Conservation (phyloP, 2,113 vertebrate genomes). For the Campylomormyrus numenius region DNA sequence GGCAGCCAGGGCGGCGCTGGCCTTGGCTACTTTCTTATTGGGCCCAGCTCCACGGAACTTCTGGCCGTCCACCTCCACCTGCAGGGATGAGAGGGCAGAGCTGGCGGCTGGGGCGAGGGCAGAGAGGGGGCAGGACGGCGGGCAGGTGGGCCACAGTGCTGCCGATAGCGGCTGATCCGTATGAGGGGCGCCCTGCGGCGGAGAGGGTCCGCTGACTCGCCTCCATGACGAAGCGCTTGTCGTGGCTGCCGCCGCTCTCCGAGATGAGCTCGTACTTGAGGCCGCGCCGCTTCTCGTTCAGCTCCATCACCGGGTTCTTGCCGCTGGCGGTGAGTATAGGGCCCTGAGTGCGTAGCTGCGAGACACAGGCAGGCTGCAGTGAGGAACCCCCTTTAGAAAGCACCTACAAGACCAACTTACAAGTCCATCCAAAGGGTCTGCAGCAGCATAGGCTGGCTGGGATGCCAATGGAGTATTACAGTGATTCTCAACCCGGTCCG, state of each 20-base stretch:
- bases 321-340: conserved; percentile 97
- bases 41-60: conserved; percentile 96
- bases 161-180: not conserved
- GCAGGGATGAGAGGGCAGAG: not conserved
- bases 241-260: conserved; percentile 93
- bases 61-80: conserved; percentile 99
- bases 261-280: conserved; percentile 98
- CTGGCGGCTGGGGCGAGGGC: not conserved
- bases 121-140: not conserved
- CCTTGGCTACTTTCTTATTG: conserved; percentile 99
- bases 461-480: not conserved
- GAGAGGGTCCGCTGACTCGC: conserved; percentile 47
- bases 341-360: conserved; percentile 96
- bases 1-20: conserved; percentile 91
- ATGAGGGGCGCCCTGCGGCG: not conserved
- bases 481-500: not conserved
- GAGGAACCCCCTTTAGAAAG: not conserved
- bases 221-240: conserved; percentile 98
- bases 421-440: not conserved
- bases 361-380: conserved; percentile 18
- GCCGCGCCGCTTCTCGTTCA: conserved; percentile 94
- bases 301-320: conserved; percentile 98
- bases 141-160: not conserved
- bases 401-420: not conserved
- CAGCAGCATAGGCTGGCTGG: not conserved